A percentile compares a stretch with the other conserved stretches of the same genome.
These are phyloP conservation scores for Microctenopoma stevenorrisi DNA, from an alignment of 2,797 vertebrate species.

Conservation along the genomic window DNA sequence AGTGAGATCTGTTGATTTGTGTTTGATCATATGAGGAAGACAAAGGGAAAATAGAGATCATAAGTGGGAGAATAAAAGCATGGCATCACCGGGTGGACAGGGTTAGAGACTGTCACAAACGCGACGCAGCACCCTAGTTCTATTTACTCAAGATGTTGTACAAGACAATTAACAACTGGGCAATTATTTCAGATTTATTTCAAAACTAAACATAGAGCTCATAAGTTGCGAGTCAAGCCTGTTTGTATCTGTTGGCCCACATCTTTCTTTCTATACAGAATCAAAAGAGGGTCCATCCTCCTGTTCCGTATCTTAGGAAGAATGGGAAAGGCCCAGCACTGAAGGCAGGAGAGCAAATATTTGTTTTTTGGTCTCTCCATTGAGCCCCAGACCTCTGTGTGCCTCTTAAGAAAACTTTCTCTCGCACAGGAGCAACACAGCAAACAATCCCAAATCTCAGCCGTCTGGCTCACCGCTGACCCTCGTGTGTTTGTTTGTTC, in stretches of 20 bases:
- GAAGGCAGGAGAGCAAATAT: conserved; percentile 77
- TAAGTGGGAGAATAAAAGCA: conserved; percentile 30
- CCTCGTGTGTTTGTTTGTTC: conserved; percentile 77
- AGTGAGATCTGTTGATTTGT: conserved; percentile 75
- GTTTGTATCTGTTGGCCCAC: conserved; percentile 20
- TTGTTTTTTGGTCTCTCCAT: conserved; percentile 76
- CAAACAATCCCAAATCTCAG: conserved; percentile 76
- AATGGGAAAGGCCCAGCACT: conserved; percentile 51
- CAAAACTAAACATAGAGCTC: conserved; percentile 17
- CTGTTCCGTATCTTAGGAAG: conserved; percentile 29
- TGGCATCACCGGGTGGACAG: conserved; percentile 30
- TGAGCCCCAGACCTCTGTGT: conserved; percentile 74
- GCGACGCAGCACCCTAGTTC: conserved; percentile 5
- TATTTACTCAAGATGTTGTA: not conserved
- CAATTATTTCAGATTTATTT: conserved; percentile 5
- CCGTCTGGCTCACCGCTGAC: conserved; percentile 70
- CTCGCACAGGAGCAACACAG: conserved; percentile 75
- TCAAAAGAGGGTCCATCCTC: conserved; percentile 60
- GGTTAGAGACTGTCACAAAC: conserved; percentile 28
- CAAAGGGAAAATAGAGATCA: conserved; percentile 50
- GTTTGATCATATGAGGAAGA: conserved; percentile 63
- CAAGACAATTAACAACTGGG: not conserved
- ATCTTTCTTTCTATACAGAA: conserved; percentile 29
- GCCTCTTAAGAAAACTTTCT: conserved; percentile 82
- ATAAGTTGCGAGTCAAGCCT: conserved; percentile 15